Evolutionary conservation across 2,797 vertebrate species (phyloP).

Genomic region (Hypotaenidia philippensis): DNA sequence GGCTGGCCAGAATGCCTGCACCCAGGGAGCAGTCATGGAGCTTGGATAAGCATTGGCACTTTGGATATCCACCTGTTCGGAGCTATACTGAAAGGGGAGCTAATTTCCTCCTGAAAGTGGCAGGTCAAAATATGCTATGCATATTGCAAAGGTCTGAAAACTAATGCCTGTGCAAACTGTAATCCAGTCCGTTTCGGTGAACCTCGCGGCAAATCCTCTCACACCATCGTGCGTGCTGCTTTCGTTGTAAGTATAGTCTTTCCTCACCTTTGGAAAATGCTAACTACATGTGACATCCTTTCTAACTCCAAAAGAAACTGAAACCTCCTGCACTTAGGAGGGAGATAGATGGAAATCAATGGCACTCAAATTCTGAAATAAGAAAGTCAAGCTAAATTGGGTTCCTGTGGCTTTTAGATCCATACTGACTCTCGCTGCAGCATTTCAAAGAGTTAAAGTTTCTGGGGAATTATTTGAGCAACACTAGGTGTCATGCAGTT

Average conservation of each 20-base stretch:
- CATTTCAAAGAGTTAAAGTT: conserved; percentile 35
- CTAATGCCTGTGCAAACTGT: conserved; percentile 22
- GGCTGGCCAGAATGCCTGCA: not conserved
- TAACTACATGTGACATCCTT: not conserved
- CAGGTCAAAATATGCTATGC: conserved; percentile 39
- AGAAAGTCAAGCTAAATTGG: not conserved
- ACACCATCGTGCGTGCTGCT: not conserved
- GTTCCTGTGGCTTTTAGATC: not conserved
- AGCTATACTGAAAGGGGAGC: not conserved
- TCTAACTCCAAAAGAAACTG: not conserved
- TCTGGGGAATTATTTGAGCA: not conserved
- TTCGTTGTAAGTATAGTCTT: conserved; percentile 8
- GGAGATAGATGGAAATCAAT: not conserved
- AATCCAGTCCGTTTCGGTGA: not conserved
- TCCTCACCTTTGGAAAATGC: conserved; percentile 54
- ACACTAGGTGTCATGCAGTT: conserved; percentile 5
- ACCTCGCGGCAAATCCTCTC: conserved; percentile 32
- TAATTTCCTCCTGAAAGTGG: not conserved
- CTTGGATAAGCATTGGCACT: rapidly evolving
- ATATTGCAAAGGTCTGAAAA: conserved; percentile 70
- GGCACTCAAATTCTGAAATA: not conserved
- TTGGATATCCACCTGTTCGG: not conserved
- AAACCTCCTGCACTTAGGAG: not conserved
- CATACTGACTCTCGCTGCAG: not conserved
- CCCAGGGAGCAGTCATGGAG: not conserved